Base-by-base conservation (phyloP, 2,888 invertebrate species). In the Incurvaria masculella region DNA sequence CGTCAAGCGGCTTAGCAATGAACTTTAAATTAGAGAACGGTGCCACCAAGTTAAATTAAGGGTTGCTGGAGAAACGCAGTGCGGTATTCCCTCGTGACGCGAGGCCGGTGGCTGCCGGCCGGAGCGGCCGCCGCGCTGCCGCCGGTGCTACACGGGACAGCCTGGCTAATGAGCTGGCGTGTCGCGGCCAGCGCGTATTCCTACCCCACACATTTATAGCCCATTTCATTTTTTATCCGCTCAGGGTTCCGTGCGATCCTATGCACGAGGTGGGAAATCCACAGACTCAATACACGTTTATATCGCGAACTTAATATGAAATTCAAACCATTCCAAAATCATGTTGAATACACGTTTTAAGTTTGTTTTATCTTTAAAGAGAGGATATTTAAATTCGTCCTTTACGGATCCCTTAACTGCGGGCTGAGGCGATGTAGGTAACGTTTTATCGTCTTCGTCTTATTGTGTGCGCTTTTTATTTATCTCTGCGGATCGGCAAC, bases 381-480 rank as follows among this genome's bases (percentile, higher is more conserved):
- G n/a, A n/a, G n/a, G n/a, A n/a, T n/a, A 23, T 23, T 23, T 23
- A 23, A 23, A 23, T 23, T n/a, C n/a, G n/a, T n/a, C n/a, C n/a
- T n/a, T n/a, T n/a, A n/a, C n/a, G n/a, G n/a, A n/a, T n/a, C 23
- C 5, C 23, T 23, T 23, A 10, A 23, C 23, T 23, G 23, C 10
- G 10, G 23, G 5, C 23, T 23, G 23, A 23, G 10, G 23, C n/a
- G n/a, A n/a, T n/a, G n/a, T n/a, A n/a, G n/a, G n/a, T 8, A 33
- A 33, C 11, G 8, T 33, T 33, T 33, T 33, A 33, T 33, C 33
- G 14, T 33, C 14, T n/a, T n/a, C 3, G 8, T 33, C 76, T 76
- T 78, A 78, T 76, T 73, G 73, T 73, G 75, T 61, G 68, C 63
- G 68, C 75, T 76, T 51, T 76, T 78, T 73, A 72, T 76, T 78